phyloP scores from a whole-genome alignment of 2,888 invertebrate genomes.

The Schizotus pectinicornis region DNA sequence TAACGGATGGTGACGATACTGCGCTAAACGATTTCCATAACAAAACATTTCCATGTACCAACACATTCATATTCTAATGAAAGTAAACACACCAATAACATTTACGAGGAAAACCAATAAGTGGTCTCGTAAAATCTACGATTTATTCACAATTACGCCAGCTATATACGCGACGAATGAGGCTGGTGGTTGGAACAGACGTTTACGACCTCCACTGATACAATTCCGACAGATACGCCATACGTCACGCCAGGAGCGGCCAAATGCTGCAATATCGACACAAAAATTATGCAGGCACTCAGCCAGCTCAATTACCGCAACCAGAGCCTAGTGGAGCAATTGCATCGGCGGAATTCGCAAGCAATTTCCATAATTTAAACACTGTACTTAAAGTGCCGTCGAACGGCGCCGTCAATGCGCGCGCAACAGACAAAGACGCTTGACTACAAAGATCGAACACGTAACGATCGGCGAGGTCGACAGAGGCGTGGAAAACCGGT shows the following conservation, averaged over 20 bases:
- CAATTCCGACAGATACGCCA: constrained; percentile 16
- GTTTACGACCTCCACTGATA: constrained; percentile 21
- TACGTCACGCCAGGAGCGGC: constrained; percentile 5
- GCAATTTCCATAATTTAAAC: no score
- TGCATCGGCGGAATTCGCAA: no score
- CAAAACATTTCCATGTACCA: constrained; percentile 26
- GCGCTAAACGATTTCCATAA: constrained; percentile 27
- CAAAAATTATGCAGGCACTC: no score
- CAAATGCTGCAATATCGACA: no score
- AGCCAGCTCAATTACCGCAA: no score
- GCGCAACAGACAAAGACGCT: no score
- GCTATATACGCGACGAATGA: constrained; percentile 20
- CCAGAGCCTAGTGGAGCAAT: no score
- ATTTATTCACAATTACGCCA: constrained; percentile 28
- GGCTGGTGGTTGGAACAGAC: constrained; percentile 1
- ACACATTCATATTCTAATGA: constrained; percentile 31
- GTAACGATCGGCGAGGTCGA: no score
- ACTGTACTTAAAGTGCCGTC: no score
- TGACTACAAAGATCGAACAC: no score
- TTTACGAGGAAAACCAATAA: constrained; percentile 32
- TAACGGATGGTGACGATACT: constrained; percentile 22
- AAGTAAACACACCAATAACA: constrained; percentile 30
- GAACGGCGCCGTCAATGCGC: no score
- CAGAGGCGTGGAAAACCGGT: no score
- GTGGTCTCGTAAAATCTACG: constrained; percentile 29